These are phyloP conservation scores for Heterotilapia buettikoferi DNA, from an alignment of 2,113 vertebrate genomes.

Conservation along the genomic window DNA sequence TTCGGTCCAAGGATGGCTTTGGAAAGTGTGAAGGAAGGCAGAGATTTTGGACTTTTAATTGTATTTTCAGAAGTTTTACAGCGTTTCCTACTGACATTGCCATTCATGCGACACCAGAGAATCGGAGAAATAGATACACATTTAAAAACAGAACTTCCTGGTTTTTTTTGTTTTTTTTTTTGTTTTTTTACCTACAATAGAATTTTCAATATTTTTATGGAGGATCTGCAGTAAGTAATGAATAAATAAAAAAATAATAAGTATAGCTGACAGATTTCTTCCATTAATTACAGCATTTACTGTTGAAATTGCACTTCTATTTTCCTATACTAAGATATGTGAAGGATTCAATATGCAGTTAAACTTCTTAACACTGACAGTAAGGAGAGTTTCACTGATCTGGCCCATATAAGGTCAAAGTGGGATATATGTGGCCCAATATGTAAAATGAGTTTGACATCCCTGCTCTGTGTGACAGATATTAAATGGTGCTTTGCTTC, in stretches of 20 bases:
- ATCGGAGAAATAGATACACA: neutral
- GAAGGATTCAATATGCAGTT: neutral
- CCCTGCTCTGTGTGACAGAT: neutral
- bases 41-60: neutral
- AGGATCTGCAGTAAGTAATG: neutral
- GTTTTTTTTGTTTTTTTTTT: accelerated
- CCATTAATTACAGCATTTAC: neutral
- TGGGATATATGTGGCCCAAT: neutral
- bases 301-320: neutral
- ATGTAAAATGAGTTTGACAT: neutral
- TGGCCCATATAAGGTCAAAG: neutral
- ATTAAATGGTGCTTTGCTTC: neutral
- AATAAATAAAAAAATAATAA: neutral
- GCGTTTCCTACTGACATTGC: neutral
- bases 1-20: neutral
- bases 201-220: neutral
- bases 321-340: neutral
- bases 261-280: neutral
- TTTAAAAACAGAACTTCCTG: neutral
- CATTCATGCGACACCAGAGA: neutral
- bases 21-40: neutral
- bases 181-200: neutral
- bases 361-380: neutral
- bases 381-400: neutral
- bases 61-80: neutral